Base-by-base conservation (phyloP, 2,888 invertebrate genomes). In the Linnaemya tessellans region DNA sequence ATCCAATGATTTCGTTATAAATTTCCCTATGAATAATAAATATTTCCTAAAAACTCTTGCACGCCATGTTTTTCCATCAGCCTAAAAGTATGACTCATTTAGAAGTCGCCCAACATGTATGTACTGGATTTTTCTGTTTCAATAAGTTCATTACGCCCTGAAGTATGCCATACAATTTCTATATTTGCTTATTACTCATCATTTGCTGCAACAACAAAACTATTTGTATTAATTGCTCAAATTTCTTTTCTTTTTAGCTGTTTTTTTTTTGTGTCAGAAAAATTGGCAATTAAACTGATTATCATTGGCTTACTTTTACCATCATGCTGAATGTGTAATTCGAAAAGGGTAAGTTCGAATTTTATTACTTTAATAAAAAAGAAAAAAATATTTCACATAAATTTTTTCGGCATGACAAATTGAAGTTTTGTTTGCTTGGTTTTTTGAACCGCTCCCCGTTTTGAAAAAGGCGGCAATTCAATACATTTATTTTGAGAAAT, bases 31-130 rank as follows among this genome's bases (percentile, higher is more conserved):
- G 20, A 49, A 25, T 75, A 62, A 68, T 49, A 18, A 10, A 46
- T 51, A 15, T 46, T 46, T 68, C 22, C 11, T n/a, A 56, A 10
- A n/a, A 78, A 62, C 62, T 46, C 4, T 62, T 18, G 5, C 8
- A 7, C 41, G 38, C 41, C 4, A 35, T 60, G 1, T 18, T 22
- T 67, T 35, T 77, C 20, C 15, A n/a, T 20, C 58, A 51, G 68
- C 75, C 79, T 49, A 41, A 68, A 70, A 84, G 79, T 79, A 70
- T 84, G 83, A 78, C 68, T 79, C 83, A 84, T 62, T 38, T 10
- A 35, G 43, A 71, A 71, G 11, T 51, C 43, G 46, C 78, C 78
- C 68, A 18, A 46, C 62, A 64, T 0, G 30, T 77, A 71, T 82
- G 41, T 65, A 18, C 43, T 13, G 25, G 4, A 30, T 41, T 18